Conservation (phyloP, 2,888 invertebrate genomes). For the Electrophaes corylata region DNA sequence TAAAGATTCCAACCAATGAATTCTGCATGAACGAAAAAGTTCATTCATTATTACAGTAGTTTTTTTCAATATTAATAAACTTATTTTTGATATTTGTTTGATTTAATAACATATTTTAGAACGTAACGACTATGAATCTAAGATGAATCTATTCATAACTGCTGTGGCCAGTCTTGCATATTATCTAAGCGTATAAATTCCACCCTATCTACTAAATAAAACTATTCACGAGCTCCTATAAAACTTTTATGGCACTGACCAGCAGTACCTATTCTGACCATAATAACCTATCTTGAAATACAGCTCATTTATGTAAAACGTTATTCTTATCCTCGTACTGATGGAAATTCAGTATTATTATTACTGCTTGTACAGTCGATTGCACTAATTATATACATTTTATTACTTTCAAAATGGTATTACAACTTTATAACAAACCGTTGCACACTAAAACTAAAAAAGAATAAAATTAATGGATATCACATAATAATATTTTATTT, state of each 20-base stretch:
- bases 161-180: not conserved
- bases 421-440: too few relatives aligned
- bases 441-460: too few relatives aligned
- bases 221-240: not conserved
- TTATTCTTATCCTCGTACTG: not conserved
- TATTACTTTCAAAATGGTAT: too few relatives aligned
- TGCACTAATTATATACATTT: too few relatives aligned
- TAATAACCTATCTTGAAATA: not conserved
- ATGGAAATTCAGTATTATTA: not conserved
- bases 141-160: not conserved
- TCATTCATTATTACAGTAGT: not conserved
- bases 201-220: conserved; percentile 1
- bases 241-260: conserved; percentile 20
- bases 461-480: too few relatives aligned
- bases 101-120: too few relatives aligned
- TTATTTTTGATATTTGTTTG: too few relatives aligned
- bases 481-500: too few relatives aligned
- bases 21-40: not conserved
- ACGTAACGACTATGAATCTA: not conserved
- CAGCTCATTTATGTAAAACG: conserved; percentile 7
- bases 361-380: too few relatives aligned
- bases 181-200: not conserved
- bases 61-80: not conserved
- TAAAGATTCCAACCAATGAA: not conserved
- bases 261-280: not conserved